Conservation (phyloP, 2,797 vertebrate species). For the Coracias cyanogaster region DNA sequence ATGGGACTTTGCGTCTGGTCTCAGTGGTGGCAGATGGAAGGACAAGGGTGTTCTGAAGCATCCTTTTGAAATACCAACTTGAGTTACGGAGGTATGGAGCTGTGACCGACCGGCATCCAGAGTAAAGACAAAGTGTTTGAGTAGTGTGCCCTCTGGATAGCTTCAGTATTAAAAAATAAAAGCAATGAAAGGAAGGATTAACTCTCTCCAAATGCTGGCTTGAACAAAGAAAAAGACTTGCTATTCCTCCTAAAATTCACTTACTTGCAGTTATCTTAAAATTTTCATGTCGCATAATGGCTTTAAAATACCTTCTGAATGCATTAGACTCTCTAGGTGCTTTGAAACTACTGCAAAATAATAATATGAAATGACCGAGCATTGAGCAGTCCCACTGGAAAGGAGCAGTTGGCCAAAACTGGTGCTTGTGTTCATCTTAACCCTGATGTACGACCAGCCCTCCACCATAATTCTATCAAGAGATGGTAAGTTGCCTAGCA, state of each 20-base stretch:
- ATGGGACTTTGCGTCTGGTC: not conserved
- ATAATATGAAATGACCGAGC: slow-evolving; percentile 16
- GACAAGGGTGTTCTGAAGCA: not conserved
- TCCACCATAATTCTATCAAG: slow-evolving; percentile 68
- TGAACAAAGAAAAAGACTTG: not conserved
- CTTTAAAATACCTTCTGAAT: slow-evolving; percentile 51
- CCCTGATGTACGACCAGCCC: slow-evolving; percentile 59
- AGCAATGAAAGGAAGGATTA: not conserved
- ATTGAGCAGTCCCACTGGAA: slow-evolving; percentile 54
- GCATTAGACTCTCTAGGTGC: slow-evolving; percentile 30
- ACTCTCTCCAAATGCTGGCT: not conserved
- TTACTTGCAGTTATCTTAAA: slow-evolving; percentile 63
- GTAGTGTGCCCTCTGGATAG: not conserved
- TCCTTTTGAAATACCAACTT: not conserved
- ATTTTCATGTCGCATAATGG: slow-evolving; percentile 49
- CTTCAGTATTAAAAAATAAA: slow-evolving; percentile 23
- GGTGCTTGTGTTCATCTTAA: slow-evolving; percentile 67
- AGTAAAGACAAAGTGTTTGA: not conserved
- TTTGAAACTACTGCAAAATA: slow-evolving; percentile 42
- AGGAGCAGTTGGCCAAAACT: slow-evolving; percentile 66
- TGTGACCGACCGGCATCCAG: not conserved
- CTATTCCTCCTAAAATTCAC: not conserved
- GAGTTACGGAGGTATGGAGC: not conserved
- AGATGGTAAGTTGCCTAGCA: slow-evolving; percentile 73
- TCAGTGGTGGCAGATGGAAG: not conserved